Conservation (phyloP, 2,888 invertebrate species). For the Orthosia incerta region DNA sequence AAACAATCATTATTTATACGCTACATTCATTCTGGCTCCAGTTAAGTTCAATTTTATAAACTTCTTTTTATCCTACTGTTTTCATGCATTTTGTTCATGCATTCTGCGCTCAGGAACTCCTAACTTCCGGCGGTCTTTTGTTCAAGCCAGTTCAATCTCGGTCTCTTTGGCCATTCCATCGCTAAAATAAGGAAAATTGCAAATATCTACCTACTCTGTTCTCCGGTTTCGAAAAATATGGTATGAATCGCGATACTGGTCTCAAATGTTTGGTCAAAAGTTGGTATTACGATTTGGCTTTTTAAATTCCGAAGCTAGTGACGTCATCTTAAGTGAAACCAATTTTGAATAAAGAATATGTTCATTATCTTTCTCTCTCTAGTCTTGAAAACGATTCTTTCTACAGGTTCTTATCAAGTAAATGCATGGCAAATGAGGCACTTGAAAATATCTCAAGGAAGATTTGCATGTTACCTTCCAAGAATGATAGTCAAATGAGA, state of each 20-base stretch:
- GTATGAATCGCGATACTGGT: not conserved
- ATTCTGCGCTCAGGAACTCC: slow-evolving; percentile 47
- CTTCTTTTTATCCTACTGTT: slow-evolving; percentile 36
- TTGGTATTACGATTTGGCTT: not conserved
- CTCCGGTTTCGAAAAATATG: slow-evolving; percentile 21
- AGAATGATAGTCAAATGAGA: slow-evolving; percentile 28
- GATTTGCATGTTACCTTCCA: slow-evolving; percentile 42
- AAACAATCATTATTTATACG: slow-evolving; percentile 26
- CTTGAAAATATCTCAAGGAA: slow-evolving; percentile 27
- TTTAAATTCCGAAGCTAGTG: slow-evolving; percentile 4
- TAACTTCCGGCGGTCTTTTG: slow-evolving; percentile 53
- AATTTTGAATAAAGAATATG: slow-evolving; percentile 22
- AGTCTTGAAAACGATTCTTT: not conserved
- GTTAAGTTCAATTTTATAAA: slow-evolving; percentile 33
- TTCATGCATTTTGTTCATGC: slow-evolving; percentile 57
- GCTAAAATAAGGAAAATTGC: slow-evolving; percentile 21
- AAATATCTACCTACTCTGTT: slow-evolving; percentile 17
- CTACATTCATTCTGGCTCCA: slow-evolving; percentile 33
- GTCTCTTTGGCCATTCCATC: slow-evolving; percentile 39
- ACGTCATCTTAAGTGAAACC: not conserved
- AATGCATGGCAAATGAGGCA: slow-evolving; percentile 32
- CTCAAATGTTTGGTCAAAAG: slow-evolving; percentile 11
- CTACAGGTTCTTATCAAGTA: slow-evolving; percentile 13
- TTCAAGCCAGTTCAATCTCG: slow-evolving; percentile 55
- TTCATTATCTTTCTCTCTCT: not conserved